A percentile compares a stretch with the other conserved stretches of the same genome.
Conservation (phyloP, 2,113 vertebrate genomes). For the Paracanthobrama guichenoti region DNA sequence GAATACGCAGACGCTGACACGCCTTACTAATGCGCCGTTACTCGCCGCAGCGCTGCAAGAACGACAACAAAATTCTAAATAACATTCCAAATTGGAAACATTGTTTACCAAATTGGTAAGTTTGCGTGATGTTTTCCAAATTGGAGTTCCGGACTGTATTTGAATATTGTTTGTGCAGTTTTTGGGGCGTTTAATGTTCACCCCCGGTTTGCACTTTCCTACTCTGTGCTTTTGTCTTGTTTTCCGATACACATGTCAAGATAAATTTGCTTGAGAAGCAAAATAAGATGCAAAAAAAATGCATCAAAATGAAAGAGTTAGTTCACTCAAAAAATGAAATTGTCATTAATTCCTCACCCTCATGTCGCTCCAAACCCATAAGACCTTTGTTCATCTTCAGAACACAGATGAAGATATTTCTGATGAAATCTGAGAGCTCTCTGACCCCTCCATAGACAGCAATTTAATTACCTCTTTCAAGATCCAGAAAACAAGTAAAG, state of each 20-base stretch:
- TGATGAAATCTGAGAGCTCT: no score
- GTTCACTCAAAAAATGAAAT: no score
- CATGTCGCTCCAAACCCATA: no score
- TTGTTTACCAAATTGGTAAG: constrained; percentile 99
- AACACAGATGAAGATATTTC: no score
- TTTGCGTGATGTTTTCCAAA: constrained; percentile 84
- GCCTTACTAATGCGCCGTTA: constrained; percentile 45
- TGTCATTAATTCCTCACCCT: no score
- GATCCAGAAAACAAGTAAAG: no score
- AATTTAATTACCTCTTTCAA: no score
- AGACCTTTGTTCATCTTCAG: no score
- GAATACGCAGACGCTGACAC: constrained; percentile 87
- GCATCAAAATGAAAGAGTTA: no score
- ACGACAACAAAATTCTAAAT: constrained; percentile 24
- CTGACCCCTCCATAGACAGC: no score
- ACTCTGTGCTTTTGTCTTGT: neutral
- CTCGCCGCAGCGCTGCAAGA: neutral
- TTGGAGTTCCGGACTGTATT: constrained; percentile 70
- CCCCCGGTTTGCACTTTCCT: neutral
- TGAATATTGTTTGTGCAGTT: neutral
- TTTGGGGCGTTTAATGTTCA: neutral
- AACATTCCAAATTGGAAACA: constrained; percentile 98
- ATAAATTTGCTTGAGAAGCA: neutral
- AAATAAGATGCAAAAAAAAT: neutral
- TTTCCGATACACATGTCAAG: neutral